Base-by-base conservation (phyloP, 2,888 invertebrate species). In the Philopedon plagiatum region DNA sequence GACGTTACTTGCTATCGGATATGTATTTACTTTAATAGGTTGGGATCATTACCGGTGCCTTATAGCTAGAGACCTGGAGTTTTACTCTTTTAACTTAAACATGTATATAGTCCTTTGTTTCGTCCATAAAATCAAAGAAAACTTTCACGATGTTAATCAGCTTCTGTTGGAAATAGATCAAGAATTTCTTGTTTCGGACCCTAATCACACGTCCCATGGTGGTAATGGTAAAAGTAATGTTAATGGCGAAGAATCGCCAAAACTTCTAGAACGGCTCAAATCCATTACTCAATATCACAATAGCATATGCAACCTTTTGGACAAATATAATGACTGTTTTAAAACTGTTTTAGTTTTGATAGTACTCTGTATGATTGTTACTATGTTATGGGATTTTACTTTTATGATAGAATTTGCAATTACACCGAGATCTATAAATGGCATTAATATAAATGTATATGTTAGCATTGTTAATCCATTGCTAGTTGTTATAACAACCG, bases 231-330 rank as follows among this genome's bases (percentile, higher is more conserved):
- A 46, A 21, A 46, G 8, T 46, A 4, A 46, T 15, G 21, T 11
- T 2, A 11, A 15, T n/a, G 29, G 2, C n/a, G 4, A 29, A 11
- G 13, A 37, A 19, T 26, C 9, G 9, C 0, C 29, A n/a, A n/a
- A n/a, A n/a, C n/a, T n/a, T 23, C 15, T 71, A 21, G 41, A 60
- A 39, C n/a, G 11, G 13, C 37, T 60, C n/a, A 46, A 46, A 23
- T 32, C 26, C 13, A 29, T 65, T 11, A 61, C 37, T 29, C 26
- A 23, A 15, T 23, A 26, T 46, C 51, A 57, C 56, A 61, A 71
- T 39, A 44, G 39, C 11, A 19, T 71, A 34, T 66, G 71, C 18
- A 54, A 71, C 19, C 7, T 66, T n/a, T 13, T 71, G 34, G 71
- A 71, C 34, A 62, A 51, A 18, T 71, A 54, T 44, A 71, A 65